Evolutionary conservation across 2,888 invertebrate species (phyloP), one percentile per base, ranked within the genome.

Genomic region (Keiferia lycopersicella): DNA sequence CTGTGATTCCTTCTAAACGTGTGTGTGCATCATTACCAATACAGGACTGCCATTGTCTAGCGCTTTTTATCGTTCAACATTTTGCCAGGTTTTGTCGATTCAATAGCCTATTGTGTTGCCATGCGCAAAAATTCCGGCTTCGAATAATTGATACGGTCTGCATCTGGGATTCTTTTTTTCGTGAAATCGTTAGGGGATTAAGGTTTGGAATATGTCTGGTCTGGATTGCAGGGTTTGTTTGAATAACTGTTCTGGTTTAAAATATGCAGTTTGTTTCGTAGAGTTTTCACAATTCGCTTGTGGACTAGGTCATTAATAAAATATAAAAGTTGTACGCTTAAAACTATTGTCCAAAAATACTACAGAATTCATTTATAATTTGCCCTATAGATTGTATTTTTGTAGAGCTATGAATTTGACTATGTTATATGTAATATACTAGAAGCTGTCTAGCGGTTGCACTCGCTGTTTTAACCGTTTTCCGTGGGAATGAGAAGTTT

Each of bases 21-120:
- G n/a, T n/a, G n/a, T n/a, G n/a, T n/a, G n/a, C n/a, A n/a, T n/a
- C n/a, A n/a, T 26, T 26, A 26, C 26, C 26, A 26, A 26, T 26
- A 4, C 26, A 26, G 26, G 26, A 6, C n/a, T n/a, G 26, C 26
- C 6, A 26, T 26, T n/a, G n/a, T n/a, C n/a, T n/a, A n/a, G n/a
- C n/a, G n/a, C 26, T 26, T 26, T 26, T 26, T 2, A 56, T 56
- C 26, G 34, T 56, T 34, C n/a, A 12, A 56, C 79, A 82, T 83
- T 84, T 83, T 83, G 81, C 83, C 78, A 82, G 81, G 80, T 84
- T 87, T 86, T 88, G 69, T 72, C 75, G 77, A 77, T 88, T 87
- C 87, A 88, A 89, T 86, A 84, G 83, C 73, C 87, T 87, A 88
- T 90, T 89, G 89, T 88, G 84, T 87, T 83, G 77, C 85, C 80